A percentile compares a stretch with the other conserved stretches of the same genome.
phyloP scores from a whole-genome alignment of 2,797 vertebrate genomes.

The Onychomys leucogaster region DNA sequence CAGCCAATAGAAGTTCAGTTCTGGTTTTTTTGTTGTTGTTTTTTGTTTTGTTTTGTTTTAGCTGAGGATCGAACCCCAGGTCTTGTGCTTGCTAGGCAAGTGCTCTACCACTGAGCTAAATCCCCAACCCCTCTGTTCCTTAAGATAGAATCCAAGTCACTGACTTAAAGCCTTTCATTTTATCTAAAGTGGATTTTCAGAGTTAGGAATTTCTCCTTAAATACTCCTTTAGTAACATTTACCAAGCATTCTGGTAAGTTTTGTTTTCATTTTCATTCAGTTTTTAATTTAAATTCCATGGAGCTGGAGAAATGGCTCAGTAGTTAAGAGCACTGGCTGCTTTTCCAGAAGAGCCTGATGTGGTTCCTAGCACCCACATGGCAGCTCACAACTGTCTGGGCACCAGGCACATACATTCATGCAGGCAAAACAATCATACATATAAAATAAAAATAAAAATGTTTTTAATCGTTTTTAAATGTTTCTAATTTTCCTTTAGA shows the following conservation, averaged over 20 bases:
- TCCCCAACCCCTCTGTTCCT: neutral
- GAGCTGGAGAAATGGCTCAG: neutral
- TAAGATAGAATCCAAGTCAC: slow-evolving; percentile 2
- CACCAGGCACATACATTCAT: neutral
- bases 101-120: too few relatives aligned
- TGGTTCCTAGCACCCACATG: too few relatives aligned
- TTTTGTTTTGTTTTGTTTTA: too few relatives aligned
- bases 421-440: neutral
- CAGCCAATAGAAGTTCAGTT: too few relatives aligned
- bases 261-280: slow-evolving; percentile 29
- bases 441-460: neutral
- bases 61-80: too few relatives aligned
- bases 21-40: too few relatives aligned
- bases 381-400: neutral
- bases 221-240: neutral
- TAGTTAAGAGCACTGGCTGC: neutral
- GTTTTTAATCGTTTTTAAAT: too few relatives aligned
- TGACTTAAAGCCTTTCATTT: slow-evolving; percentile 26
- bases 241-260: neutral
- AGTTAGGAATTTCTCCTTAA: neutral
- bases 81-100: too few relatives aligned
- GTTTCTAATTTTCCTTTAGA: neutral
- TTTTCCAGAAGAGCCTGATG: neutral
- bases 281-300: neutral
- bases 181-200: neutral